phyloP scores from a whole-genome alignment of 2,888 invertebrate genomes.

The Criorhina ranunculi region DNA sequence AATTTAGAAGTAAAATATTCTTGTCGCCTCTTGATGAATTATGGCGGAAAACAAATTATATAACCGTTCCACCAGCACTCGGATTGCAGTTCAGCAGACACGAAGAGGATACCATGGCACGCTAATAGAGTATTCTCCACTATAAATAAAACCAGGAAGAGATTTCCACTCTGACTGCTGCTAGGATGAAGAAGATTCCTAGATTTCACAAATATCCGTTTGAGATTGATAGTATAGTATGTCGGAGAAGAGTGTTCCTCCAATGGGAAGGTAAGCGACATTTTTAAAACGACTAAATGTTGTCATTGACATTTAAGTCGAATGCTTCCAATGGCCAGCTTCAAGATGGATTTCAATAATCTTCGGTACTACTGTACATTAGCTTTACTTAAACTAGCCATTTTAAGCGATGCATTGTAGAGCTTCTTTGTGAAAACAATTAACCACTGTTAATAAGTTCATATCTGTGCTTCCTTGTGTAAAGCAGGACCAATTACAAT shows the following conservation, averaged over 20 bases:
- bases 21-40: conserved; percentile 77
- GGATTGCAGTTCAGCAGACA: conserved; percentile 27
- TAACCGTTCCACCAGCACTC: conserved; percentile 62
- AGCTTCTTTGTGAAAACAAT: too few species aligned
- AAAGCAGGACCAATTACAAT: too few species aligned
- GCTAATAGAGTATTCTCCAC: conserved; percentile 52
- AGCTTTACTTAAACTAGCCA: too few species aligned
- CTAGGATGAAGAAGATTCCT: conserved; percentile 51
- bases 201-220: conserved; percentile 27
- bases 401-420: too few species aligned
- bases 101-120: conserved; percentile 13
- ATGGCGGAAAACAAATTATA: conserved; percentile 76
- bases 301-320: neutral
- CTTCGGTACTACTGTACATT: too few species aligned
- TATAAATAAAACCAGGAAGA: conserved; percentile 76
- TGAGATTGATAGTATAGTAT: conserved; percentile 54
- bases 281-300: neutral
- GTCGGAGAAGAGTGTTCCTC: neutral
- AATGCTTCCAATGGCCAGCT: too few species aligned
- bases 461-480: too few species aligned
- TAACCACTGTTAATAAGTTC: too few species aligned
- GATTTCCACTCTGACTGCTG: conserved; percentile 33
- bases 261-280: neutral
- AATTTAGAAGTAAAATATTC: conserved; percentile 75
- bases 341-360: too few species aligned